Evolutionary conservation across 2,113 vertebrate genomes (phyloP), one percentile per base, ranked within the genome.

Genomic region (Python bivittatus): DNA sequence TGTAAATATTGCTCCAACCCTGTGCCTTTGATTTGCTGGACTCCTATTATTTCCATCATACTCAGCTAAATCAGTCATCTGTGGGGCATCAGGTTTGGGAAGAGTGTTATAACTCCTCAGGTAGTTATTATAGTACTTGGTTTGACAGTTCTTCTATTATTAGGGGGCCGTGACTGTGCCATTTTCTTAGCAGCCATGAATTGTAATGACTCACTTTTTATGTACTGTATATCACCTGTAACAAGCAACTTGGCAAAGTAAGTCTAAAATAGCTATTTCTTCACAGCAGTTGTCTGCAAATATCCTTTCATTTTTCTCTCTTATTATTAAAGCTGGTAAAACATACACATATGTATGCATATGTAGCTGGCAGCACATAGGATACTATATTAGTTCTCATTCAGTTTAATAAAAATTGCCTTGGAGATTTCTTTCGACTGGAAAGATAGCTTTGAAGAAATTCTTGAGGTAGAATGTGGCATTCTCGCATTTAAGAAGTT

Each of bases 161-260:
- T 90, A 88, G 38, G 23, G 89, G 88, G 57, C 44, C 54, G 93
- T 93, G 0, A 0, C 61, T 93, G 20, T 57, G 85, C 27, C 61
- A 92, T 88, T 79, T 17, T 44, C n/a, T 33, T 33, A 60, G 84
- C 88, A 94, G 91, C 91, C 61, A 29, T 15, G 88, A 27, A 79
- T 89, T 57, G 15, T 11, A 0, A 25, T 95, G 94, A 95, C 57
- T 95, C 93, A 93, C 68, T 92, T 5, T 91, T 91, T 90, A 88
- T 17, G 57, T 91, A 64, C 54, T 86, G 17, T 91, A 87, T 86
- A 25, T 93, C 88, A 95, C 91, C 88, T 95, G 91, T 64, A 89
- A 92, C 90, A 90, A 95, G 44, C 64, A 92, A 61, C 42, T 0
- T 1, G 52, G 88, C 52, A 94, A 92, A 89, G 85, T 0, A 6